Base-by-base conservation (phyloP, 2,888 invertebrate genomes). In the Oscheius onirici region DNA sequence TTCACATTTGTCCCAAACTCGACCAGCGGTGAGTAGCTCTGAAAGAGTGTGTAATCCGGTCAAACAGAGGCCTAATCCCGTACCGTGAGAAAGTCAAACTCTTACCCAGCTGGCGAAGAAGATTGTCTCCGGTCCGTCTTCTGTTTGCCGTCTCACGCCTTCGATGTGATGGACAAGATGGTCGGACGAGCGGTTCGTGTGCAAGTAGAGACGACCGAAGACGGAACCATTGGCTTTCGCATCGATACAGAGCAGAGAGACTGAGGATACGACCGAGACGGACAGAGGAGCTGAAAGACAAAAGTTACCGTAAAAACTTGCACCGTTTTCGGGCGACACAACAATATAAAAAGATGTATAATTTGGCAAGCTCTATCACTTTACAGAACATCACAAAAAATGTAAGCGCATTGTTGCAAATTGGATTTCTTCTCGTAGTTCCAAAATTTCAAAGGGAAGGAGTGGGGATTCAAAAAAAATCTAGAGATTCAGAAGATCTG, bases 31-130 rank as follows among this genome's bases (percentile, higher is more conserved):
- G 54, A 54, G 40, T 66, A 66, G 54, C 66, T 66, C 66, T 66
- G 17, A 40, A 66, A 66, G 15, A 49, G 22, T 26, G 49, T 46
- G 49, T 49, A 17, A 17, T 22, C 22, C 49, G 49, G 17, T 49
- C 63, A 63, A 63, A 63, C 63, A 49, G 34, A 34, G 46, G 46
- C 15, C 11, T 63, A 63, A 63, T 24, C 49, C 49, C 11, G 10
- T 41, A 41, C 10, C 49, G 28, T 63, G 46, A 46, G 49, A 49
- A 49, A 20, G 10, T 15, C 22, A 40, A 34, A 26, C 15, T 20
- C 70, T 43, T 28, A 70, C 70, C 70, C 70, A 70, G 28, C 44
- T 54, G 28, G 51, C 46, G 34, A 54, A 70, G 61, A 70, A 63
- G 22, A 70, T 55, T 15, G 54, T 52, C 52, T 70, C 61, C 15